Conservation (phyloP, 1,140 invertebrate species). For the Drosophila repletoides region DNA sequence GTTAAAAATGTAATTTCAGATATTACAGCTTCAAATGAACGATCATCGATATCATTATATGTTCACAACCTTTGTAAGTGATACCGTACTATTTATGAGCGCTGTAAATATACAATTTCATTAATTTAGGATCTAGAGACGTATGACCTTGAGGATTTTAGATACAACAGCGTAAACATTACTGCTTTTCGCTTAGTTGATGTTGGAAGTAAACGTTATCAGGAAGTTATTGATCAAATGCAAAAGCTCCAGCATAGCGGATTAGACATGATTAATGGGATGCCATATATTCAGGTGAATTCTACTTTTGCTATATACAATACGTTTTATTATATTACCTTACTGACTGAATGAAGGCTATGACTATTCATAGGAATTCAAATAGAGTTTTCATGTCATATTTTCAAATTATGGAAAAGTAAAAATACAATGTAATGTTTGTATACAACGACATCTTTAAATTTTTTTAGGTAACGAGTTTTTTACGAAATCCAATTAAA, state of each 20-base stretch:
- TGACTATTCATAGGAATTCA: too few species aligned
- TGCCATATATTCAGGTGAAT: conserved; percentile 73
- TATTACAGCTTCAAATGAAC: conserved; percentile 91
- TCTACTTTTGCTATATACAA: too few species aligned
- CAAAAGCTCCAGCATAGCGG: conserved; percentile 89
- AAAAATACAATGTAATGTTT: too few species aligned
- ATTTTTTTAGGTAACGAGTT: too few species aligned
- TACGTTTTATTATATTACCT: too few species aligned
- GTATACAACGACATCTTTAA: too few species aligned
- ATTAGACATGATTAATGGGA: conserved; percentile 58
- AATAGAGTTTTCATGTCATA: too few species aligned
- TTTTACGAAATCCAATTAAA: too few species aligned
- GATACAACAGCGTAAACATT: conserved; percentile 96
- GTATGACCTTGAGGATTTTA: conserved; percentile 96
- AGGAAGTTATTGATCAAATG: conserved; percentile 91
- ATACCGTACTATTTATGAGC: background rate
- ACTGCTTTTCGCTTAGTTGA: conserved; percentile 95
- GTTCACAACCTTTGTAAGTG: conserved; percentile 91
- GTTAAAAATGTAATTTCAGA: conserved; percentile 38
- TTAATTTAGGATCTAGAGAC: conserved; percentile 89
- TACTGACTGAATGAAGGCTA: too few species aligned
- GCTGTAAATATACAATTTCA: background rate
- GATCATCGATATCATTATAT: conserved; percentile 96
- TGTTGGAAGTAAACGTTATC: conserved; percentile 88
- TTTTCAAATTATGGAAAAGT: too few species aligned